A percentile compares a stretch with the other conserved stretches of the same genome.
Evolutionary conservation across 1,140 invertebrate species (phyloP).

Genomic region (Samia ricini): DNA sequence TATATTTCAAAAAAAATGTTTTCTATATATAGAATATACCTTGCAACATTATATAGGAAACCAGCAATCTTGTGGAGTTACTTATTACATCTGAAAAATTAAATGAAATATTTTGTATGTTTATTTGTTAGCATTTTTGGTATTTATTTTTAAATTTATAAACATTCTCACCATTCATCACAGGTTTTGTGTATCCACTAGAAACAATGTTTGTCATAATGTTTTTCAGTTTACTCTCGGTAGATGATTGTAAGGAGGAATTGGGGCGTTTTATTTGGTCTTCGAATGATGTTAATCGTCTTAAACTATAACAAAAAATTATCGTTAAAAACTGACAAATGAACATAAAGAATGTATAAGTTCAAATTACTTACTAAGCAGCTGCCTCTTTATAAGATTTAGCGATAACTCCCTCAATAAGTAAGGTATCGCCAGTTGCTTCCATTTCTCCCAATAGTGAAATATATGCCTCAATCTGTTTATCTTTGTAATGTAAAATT

Average conservation of each 20-base stretch:
- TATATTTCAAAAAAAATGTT: too few relatives aligned
- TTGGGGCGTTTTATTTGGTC: slow-evolving; percentile 46
- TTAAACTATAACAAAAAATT: slow-evolving; percentile 35
- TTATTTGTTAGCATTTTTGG: not conserved
- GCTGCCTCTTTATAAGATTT: slow-evolving; percentile 56
- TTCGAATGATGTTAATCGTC: slow-evolving; percentile 45
- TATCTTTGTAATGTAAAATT: slow-evolving; percentile 31
- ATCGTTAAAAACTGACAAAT: not conserved
- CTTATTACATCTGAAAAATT: slow-evolving; percentile 45
- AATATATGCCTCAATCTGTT: slow-evolving; percentile 59
- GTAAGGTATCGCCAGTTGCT: slow-evolving; percentile 38
- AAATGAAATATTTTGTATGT: not conserved
- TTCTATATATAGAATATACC: slow-evolving; percentile 29
- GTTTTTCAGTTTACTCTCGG: slow-evolving; percentile 33
- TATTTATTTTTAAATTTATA: not conserved
- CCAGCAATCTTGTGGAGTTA: slow-evolving; percentile 41
- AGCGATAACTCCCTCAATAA: slow-evolving; percentile 53
- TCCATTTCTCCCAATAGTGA: slow-evolving; percentile 58
- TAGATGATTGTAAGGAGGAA: slow-evolving; percentile 30
- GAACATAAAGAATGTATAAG: not conserved
- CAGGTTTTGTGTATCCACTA: slow-evolving; percentile 29
- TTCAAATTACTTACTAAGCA: slow-evolving; percentile 39
- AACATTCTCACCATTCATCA: slow-evolving; percentile 32
- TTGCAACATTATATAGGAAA: slow-evolving; percentile 57
- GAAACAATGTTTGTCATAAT: slow-evolving; percentile 42